Percentiles rank a stretch among this genome's conserved stretches.
Conservation (phyloP, 2,888 invertebrate genomes). For the Melitaea athalia region DNA sequence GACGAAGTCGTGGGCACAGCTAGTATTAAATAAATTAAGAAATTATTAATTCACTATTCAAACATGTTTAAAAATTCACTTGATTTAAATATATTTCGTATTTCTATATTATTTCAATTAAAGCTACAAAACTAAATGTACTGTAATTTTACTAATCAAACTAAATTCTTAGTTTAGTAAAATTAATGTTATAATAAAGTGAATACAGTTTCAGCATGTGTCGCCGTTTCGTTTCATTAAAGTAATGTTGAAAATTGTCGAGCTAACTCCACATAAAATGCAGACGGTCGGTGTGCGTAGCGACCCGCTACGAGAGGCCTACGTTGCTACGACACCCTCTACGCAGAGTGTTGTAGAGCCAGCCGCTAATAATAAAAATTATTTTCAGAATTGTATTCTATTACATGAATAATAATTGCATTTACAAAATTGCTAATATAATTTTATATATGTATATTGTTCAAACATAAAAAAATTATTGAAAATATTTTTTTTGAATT, state of each 20-base stretch:
- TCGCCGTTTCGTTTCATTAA: slow-evolving; percentile 1
- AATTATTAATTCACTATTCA: too few relatives aligned
- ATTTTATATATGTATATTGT: too few relatives aligned
- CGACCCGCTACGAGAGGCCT: slow-evolving; percentile 16
- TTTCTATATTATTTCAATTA: neutral
- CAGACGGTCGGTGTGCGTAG: slow-evolving; percentile 16
- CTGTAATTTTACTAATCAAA: neutral
- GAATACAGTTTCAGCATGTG: neutral
- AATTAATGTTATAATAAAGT: neutral
- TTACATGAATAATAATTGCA: neutral
- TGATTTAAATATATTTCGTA: too few relatives aligned
- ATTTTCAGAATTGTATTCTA: neutral
- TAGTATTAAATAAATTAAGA: too few relatives aligned
- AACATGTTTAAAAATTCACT: too few relatives aligned
- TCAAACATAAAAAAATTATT: too few relatives aligned
- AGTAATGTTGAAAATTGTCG: slow-evolving; percentile 9
- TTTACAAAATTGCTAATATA: too few relatives aligned
- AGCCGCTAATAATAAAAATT: neutral
- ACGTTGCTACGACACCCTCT: slow-evolving; percentile 5
- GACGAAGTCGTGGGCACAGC: too few relatives aligned
- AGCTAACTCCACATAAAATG: slow-evolving; percentile 14
- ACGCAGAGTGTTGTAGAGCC: neutral
- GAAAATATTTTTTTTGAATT: too few relatives aligned
- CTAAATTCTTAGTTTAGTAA: neutral
- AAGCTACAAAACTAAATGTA: neutral